Conservation (phyloP, 2,888 invertebrate species). For the Taenaris catops region DNA sequence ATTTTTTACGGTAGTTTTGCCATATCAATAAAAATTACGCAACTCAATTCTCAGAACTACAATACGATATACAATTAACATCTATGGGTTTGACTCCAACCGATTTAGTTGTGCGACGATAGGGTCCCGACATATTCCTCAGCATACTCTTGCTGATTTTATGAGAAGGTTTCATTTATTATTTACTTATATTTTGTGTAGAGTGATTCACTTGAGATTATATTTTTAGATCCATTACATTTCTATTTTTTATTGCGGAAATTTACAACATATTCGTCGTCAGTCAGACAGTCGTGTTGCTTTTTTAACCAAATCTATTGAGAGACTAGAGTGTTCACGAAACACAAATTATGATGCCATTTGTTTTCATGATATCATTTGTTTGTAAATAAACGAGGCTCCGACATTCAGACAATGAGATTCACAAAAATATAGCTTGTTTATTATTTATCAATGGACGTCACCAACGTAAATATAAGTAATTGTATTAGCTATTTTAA, state of each 20-base stretch:
- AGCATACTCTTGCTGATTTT: background rate
- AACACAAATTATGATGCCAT: background rate
- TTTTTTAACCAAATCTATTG: background rate
- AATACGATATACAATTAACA: no score
- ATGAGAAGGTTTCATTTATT: background rate
- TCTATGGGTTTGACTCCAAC: slow-evolving; percentile 42
- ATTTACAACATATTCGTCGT: background rate
- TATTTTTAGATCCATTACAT: no score
- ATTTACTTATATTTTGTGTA: slow-evolving; percentile 2
- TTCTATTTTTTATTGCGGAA: no score
- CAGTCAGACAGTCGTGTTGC: background rate
- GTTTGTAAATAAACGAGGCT: slow-evolving; percentile 12
- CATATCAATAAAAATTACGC: no score
- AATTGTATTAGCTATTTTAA: no score
- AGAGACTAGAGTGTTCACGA: background rate
- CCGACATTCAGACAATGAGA: slow-evolving; percentile 13
- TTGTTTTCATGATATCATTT: background rate
- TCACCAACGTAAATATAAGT: no score
- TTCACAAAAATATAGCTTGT: no score
- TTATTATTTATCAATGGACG: no score
- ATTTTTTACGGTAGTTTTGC: no score
- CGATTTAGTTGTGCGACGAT: slow-evolving; percentile 9
- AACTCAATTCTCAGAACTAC: no score
- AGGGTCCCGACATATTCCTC: slow-evolving; percentile 11
- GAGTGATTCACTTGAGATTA: no score